Percentiles rank a stretch among this genome's conserved stretches.
Conservation (phyloP, 2,888 invertebrate species). For the Parnassius orleans region DNA sequence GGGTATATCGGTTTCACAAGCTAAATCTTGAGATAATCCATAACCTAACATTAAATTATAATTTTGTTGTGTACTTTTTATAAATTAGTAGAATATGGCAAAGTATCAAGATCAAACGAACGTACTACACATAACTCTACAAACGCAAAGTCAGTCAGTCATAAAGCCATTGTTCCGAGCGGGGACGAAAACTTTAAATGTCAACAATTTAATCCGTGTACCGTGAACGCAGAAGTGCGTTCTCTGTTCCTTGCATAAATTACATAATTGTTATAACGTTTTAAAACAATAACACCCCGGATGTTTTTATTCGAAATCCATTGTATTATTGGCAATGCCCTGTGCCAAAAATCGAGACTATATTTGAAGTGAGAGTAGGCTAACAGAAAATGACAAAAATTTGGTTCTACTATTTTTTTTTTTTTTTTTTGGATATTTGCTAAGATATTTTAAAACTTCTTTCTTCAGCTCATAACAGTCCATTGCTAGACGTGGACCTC, state of each 20-base stretch:
- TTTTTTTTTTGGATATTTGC: too few species aligned
- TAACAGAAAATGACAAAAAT: too few species aligned
- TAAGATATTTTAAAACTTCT: too few species aligned
- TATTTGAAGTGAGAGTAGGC: too few species aligned
- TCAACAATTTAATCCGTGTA: slow-evolving; percentile 24
- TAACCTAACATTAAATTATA: too few species aligned
- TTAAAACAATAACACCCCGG: slow-evolving; percentile 21
- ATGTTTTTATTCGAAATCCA: slow-evolving; percentile 15
- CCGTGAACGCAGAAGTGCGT: neutral
- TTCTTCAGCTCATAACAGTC: too few species aligned
- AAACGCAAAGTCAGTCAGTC: neutral
- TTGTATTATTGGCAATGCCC: slow-evolving; percentile 3
- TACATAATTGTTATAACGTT: slow-evolving; percentile 15
- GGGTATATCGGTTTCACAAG: too few species aligned
- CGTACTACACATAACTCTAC: slow-evolving; percentile 17
- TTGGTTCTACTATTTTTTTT: too few species aligned
- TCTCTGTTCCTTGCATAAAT: neutral
- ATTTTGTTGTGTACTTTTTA: too few species aligned
- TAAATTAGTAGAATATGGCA: neutral
- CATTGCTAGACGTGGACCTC: too few species aligned
- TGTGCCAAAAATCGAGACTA: too few species aligned
- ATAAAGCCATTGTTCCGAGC: slow-evolving; percentile 28
- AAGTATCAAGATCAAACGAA: slow-evolving; percentile 27
- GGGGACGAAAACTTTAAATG: slow-evolving; percentile 26
- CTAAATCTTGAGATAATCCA: too few species aligned